Conservation (phyloP, 2,797 vertebrate genomes). For the Erpetoichthys calabaricus region DNA sequence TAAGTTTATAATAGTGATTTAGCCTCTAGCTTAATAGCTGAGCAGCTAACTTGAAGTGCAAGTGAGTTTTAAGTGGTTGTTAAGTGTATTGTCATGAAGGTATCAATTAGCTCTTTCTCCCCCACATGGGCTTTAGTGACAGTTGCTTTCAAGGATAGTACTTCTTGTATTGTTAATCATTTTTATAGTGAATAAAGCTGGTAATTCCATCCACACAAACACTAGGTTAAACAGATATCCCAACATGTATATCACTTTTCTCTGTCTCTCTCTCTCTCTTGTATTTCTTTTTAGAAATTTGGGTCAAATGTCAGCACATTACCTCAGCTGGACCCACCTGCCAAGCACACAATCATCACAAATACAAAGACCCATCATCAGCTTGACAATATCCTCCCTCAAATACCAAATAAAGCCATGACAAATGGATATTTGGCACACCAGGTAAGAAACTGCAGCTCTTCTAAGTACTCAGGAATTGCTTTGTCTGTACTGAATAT, state of each 20-base stretch:
- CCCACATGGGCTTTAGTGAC: conserved; percentile 26
- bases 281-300: conserved; percentile 26
- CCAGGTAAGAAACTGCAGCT: conserved; percentile 26
- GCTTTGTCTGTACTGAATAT: too few relatives aligned
- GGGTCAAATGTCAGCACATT: conserved; percentile 21
- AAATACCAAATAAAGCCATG: conserved; percentile 24
- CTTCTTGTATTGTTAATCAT: conserved; percentile 28
- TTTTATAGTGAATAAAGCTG: conserved; percentile 16
- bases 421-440: conserved; percentile 16
- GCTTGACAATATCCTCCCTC: conserved; percentile 27
- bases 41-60: background rate
- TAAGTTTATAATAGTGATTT: background rate
- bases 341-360: conserved; percentile 22
- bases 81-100: conserved; percentile 11
- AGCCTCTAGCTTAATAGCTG: background rate
- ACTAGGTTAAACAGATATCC: conserved; percentile 1
- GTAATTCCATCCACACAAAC: conserved; percentile 46
- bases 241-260: conserved; percentile 11
- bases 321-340: conserved; percentile 30
- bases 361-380: conserved; percentile 3
- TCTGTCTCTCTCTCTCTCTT: conserved; percentile 5
- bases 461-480: too few relatives aligned
- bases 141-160: conserved; percentile 28
- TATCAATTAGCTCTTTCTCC: conserved; percentile 22
- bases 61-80: background rate